Base-by-base conservation (phyloP, 1,140 invertebrate species). In the Halesus radiatus region DNA sequence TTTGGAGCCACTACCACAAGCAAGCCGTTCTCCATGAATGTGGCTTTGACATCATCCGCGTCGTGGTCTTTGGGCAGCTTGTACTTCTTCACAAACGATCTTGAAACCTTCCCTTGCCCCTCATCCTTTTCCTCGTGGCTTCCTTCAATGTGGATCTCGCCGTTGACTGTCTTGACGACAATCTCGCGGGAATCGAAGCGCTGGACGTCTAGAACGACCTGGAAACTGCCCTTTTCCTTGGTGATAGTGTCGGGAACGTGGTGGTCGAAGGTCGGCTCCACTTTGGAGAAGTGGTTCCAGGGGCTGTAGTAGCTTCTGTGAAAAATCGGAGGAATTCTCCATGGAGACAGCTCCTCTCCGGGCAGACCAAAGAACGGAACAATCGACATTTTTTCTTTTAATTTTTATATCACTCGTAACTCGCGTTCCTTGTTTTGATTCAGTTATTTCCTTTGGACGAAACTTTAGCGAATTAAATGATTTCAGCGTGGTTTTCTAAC, bases 101-200 rank as follows among this genome's bases (percentile, higher is more conserved):
- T 89, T 0, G 94, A 92, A 16, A 95, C 92, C 81, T 86, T 93
- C 0, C 94, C 95, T 79, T 95, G 93, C 26, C 94, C 91, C 72
- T 95, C 94, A 64, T 92, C 87, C 70, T 94, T 94, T 84, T 96
- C 94, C 81, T 95, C 93, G 73, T 95, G 94, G 84, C 93, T 94
- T 2, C 90, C 93, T 80, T 93, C 91, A 0, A 94, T 86, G 2
- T 93, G 82, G 0, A 94, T 86, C 3, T 86, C 88, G 68, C 92
- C 92, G 54, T 94, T 94, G 4, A 92, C 91, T 2, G 93, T 93
- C 84, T 94, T 95, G 0, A 97, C 94, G 20, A 90, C 90, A 13
- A 97, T 92, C 85, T 97, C 95, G 54, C 93, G 91, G 0, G 95
- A 94, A 62, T 91, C 88, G 85, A 96, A 97, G 79, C 96, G 94